phyloP scores from a whole-genome alignment of 2,113 vertebrate species.

The Podarcis cretensis region DNA sequence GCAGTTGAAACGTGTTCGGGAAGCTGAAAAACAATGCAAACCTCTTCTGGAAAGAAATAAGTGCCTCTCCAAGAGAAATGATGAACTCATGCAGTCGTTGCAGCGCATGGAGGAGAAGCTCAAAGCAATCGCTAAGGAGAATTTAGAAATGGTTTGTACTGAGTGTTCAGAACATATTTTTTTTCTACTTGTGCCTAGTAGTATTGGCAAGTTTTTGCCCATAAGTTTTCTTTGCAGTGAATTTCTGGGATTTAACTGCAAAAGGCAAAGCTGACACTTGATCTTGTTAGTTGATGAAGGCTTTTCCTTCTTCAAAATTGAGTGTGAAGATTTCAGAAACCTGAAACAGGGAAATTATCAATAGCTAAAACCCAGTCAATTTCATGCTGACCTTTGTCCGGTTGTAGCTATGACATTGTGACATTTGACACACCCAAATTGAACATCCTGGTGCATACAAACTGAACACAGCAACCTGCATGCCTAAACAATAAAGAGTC shows the following conservation, averaged over 20 bases:
- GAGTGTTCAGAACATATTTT: background rate
- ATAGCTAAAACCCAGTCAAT: background rate
- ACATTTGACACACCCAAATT: background rate
- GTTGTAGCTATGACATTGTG: background rate
- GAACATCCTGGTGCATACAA: background rate
- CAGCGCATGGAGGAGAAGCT: slow-evolving; percentile 96
- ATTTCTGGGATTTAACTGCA: background rate
- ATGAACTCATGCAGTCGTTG: slow-evolving; percentile 91
- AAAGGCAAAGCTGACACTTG: background rate
- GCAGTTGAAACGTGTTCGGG: slow-evolving; percentile 93
- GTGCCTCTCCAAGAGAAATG: slow-evolving; percentile 94
- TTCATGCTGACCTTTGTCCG: background rate
- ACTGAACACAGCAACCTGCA: background rate
- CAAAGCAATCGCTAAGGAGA: slow-evolving; percentile 90
- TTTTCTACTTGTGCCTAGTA: background rate
- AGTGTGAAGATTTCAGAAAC: background rate
- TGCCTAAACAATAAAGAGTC: background rate
- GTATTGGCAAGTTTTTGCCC: background rate
- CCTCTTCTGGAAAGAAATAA: slow-evolving; percentile 98
- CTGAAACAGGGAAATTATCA: slow-evolving; percentile 7
- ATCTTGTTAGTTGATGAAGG: background rate
- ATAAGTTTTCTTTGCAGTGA: background rate
- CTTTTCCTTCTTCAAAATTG: background rate
- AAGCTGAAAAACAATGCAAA: slow-evolving; percentile 96
- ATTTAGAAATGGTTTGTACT: slow-evolving; percentile 90